Evolutionary conservation across 2,113 vertebrate species (phyloP).

Genomic region (Aspiorhynchus laticeps): DNA sequence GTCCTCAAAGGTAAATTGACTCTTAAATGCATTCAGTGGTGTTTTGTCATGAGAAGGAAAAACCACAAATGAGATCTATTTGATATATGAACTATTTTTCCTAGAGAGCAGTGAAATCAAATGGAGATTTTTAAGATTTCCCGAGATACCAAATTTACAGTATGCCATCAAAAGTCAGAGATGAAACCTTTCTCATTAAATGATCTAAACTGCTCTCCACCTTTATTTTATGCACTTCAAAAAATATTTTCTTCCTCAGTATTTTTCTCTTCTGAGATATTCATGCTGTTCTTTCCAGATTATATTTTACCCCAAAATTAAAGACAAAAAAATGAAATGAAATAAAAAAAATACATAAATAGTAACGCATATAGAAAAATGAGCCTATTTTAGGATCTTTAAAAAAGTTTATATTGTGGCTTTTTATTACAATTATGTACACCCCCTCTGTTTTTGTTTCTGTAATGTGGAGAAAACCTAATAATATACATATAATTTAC

Average conservation of each 20-base stretch:
- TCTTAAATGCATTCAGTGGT: conserved; percentile 4
- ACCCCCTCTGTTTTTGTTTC: not conserved
- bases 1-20: conserved; percentile 8
- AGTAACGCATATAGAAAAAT: too few relatives aligned
- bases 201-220: too few relatives aligned
- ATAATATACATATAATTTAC: too few relatives aligned
- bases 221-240: too few relatives aligned
- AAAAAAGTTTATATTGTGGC: not conserved
- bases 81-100: not conserved
- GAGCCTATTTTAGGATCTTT: too few relatives aligned
- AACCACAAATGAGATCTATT: not conserved
- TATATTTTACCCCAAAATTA: not conserved
- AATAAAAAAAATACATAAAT: too few relatives aligned
- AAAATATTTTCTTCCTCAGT: too few relatives aligned
- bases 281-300: not conserved
- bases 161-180: not conserved
- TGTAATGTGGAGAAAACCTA: not conserved
- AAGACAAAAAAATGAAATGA: not conserved
- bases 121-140: not conserved
- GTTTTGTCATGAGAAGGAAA: not conserved
- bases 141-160: not conserved
- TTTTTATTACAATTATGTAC: not conserved
- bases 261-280: too few relatives aligned
- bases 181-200: not conserved
- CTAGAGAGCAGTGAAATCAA: not conserved